These are phyloP conservation scores for Apamea epomidion DNA, from an alignment of 2,888 invertebrate genomes.

Conservation along the genomic window DNA sequence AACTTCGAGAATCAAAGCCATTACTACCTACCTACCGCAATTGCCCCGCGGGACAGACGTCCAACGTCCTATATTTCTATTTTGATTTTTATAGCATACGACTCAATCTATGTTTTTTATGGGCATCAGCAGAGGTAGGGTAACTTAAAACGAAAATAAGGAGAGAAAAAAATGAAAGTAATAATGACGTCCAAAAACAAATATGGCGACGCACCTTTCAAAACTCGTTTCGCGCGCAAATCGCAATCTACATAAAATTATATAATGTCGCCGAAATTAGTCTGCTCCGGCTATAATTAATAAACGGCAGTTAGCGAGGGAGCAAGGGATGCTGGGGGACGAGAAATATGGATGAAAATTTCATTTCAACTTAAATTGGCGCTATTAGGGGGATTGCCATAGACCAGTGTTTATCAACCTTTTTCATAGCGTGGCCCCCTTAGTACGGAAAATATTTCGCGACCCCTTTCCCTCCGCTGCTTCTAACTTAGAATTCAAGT, in stretches of 20 bases:
- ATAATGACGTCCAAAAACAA: slow-evolving; percentile 27
- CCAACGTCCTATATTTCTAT: not conserved
- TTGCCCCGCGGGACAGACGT: not conserved
- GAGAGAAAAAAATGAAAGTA: not conserved
- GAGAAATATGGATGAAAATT: slow-evolving; percentile 69
- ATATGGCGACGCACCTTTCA: slow-evolving; percentile 55
- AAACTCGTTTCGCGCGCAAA: slow-evolving; percentile 72
- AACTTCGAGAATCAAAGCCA: no score
- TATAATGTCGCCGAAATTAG: slow-evolving; percentile 77
- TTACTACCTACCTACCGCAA: no score
- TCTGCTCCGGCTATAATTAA: slow-evolving; percentile 68
- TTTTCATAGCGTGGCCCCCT: no score
- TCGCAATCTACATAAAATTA: slow-evolving; percentile 76
- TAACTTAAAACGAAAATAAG: not conserved
- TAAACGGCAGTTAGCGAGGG: slow-evolving; percentile 64
- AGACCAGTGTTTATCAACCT: no score
- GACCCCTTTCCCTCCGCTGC: no score
- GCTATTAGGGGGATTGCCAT: slow-evolving; percentile 65
- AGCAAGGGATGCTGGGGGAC: slow-evolving; percentile 47
- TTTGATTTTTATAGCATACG: not conserved
- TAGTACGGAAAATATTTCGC: no score
- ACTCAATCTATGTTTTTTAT: not conserved
- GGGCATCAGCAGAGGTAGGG: not conserved
- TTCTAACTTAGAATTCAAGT: no score
- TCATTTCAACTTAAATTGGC: slow-evolving; percentile 68